Evolutionary conservation across 2,113 vertebrate genomes (phyloP), one percentile per base, ranked within the genome.

Genomic region (Scartelaos histophorus): DNA sequence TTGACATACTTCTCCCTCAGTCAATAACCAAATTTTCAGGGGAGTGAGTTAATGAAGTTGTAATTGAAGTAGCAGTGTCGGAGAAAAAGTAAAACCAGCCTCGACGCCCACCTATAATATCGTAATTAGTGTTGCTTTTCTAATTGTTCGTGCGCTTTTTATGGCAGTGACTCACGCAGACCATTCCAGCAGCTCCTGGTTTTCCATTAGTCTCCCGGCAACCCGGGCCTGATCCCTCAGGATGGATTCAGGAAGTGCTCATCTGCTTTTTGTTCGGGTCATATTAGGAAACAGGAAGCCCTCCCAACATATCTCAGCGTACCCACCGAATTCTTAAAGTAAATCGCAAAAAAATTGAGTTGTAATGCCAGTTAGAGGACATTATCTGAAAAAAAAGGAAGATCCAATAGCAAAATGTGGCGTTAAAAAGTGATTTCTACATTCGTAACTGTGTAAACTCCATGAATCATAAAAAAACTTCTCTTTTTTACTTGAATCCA

Each of bases 181-280:
- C 69, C 78, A 82, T 87, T 84, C 74, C 77, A 85, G 66, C 64
- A 76, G 76, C 35, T 5, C 35, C 35, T 38, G 35, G 35, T 82
- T 88, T 83, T 87, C 78, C 84, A 89, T 88, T 82, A 86, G 80
- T 86, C 64, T 83, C 87, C 70, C 87, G 81, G 86, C 85, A 88
- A 89, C 89, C 43, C n/a, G 35, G 53, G 74, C 58, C 78, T 69
- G 71, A 82, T 90, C 81, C 76, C 74, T 66, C 46, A 76, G 79
- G 80, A 87, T 4, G 46, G 24, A 47, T 47, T 70, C 74, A 78
- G 79, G 80, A 86, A 86, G 81, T 79, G 71, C 77, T 76, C 75
- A 65, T 76, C 71, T 81, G 47, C 62, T 54, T 78, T 76, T 82
- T 77, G n/a, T 62, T 80, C 75, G 72, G 62, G 69, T 78, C 75